phyloP scores from a whole-genome alignment of 2,113 vertebrate genomes.

The Crypturellus undulatus region DNA sequence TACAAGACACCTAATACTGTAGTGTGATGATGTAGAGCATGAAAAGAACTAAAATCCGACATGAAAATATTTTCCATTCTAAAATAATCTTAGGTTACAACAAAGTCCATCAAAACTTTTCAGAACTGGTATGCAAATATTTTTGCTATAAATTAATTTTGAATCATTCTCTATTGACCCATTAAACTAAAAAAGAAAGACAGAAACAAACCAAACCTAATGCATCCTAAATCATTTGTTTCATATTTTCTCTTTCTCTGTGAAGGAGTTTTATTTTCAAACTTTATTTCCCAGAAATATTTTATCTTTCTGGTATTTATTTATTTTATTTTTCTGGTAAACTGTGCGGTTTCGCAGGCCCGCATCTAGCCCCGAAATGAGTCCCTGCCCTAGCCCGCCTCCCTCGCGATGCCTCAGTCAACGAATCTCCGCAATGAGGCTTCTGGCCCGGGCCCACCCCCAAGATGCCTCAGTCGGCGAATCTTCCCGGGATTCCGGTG shows the following conservation, averaged over 20 bases:
- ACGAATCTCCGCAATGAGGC: too few species aligned
- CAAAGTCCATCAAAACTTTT: background rate
- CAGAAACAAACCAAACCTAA: background rate
- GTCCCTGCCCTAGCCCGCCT: too few species aligned
- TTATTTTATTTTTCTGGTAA: too few species aligned
- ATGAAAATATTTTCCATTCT: background rate
- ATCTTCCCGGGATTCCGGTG: too few species aligned
- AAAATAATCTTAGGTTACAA: background rate
- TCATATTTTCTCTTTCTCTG: background rate
- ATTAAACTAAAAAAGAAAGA: background rate
- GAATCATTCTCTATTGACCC: background rate
- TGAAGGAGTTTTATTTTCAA: background rate
- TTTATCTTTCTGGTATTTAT: background rate
- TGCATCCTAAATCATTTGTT: background rate
- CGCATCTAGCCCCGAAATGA: too few species aligned
- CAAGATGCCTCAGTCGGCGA: too few species aligned
- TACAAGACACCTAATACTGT: background rate
- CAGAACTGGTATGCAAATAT: background rate
- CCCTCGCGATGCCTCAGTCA: too few species aligned
- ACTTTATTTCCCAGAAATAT: background rate
- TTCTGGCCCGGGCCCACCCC: too few species aligned
- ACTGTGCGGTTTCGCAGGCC: too few species aligned
- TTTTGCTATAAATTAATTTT: background rate
- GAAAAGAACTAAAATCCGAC: background rate
- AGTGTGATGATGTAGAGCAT: background rate